Evolutionary conservation across 23 tunicate genomes (phyloP), one percentile per base, ranked within the genome.

Genomic region (Trididemnum clinides): DNA sequence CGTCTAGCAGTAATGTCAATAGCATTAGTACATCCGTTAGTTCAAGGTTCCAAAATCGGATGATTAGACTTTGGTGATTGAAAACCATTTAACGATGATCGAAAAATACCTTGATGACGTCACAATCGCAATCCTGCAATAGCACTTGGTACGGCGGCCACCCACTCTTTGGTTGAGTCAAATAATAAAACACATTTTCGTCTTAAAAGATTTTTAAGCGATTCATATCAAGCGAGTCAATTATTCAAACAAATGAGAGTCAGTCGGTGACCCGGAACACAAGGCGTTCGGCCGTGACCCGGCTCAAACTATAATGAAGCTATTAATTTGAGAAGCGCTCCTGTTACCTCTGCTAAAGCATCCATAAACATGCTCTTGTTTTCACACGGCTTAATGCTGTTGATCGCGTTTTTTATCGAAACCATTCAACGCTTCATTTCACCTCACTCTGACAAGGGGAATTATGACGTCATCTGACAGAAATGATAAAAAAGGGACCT

Each of bases 201-300:
- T 10, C 66, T 59, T 59, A 59, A 59, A 59, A 59, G 66, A 59
- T 59, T 59, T 15, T 59, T n/a, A 28, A 59, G 66, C 66, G 25
- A 59, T 10, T 44, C 20, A 59, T 25, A 10, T 59, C 23, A 59
- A 3, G 66, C 66, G 66, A 59, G 22, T 59, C 66, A 28, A 4
- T 59, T 59, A 5, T 66, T 20, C 31, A 66, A 66, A 66, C 75
- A 66, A 31, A 28, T n/a, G 4, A 37, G 10, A 6, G 36, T 37
- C 22, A 25, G 23, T 3, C 22, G 75, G 37, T 66, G 75, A 66
- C 75, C 75, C 75, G 2, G 75, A 66, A 66, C 75, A 10, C 20
- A 3, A 44, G 20, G 20, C 23, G 25, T 10, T n/a, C 25, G 25
- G 20, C 22, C 22, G 5, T 12, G 22, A 59, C 19, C 3, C 30